Base-by-base conservation (phyloP, 2,888 invertebrate species). In the Didymodactylos carnosus region DNA sequence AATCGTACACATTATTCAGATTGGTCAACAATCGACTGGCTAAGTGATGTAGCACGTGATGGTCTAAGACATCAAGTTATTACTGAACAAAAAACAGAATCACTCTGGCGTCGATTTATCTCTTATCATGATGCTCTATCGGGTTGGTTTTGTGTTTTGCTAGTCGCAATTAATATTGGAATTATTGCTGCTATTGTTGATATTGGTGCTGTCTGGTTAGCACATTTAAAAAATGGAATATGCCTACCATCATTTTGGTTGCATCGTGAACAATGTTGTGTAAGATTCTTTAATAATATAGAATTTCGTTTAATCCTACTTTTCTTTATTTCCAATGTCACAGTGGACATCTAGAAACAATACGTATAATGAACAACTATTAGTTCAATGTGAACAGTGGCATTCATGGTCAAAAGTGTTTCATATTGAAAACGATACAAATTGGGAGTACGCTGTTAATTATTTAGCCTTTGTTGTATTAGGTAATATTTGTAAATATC, bases 1-100 rank as follows among this genome's bases (percentile, higher is more conserved):
- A 29, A 8, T 4, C 19, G 74, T 14, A 69, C 39, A 29, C 74
- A 71, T 62, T 98, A 98, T 86, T 97, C 95, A 81, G 97, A 98
- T 86, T 98, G 98, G 82, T 97, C 98, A 85, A 99, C 98, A 16
- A 98, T 98, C 81, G 98, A 98, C 83, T 98, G 98, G 98, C 92
- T 95, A 82, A 86, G 95, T 62, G 97, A 98, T 82, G 92, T 98
- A 79, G 94, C 97, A 3, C 87, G 94, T 70, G 97, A 99, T 86
- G 91, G 97, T n/a, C 91, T 94, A 90, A 88, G 94, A 75, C 95
- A 97, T 84, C 88, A 94, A 78, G 88, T 93, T 39, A 91, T 92
- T 82, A 92, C 92, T 83, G 81, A 82, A 76, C 90, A 91, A 81
- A 79, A 80, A 69, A 69, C 74, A 35, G 49, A 92, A 92, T 81